Evolutionary conservation across 2,113 vertebrate genomes (phyloP).

Genomic region (Scopus umbretta): DNA sequence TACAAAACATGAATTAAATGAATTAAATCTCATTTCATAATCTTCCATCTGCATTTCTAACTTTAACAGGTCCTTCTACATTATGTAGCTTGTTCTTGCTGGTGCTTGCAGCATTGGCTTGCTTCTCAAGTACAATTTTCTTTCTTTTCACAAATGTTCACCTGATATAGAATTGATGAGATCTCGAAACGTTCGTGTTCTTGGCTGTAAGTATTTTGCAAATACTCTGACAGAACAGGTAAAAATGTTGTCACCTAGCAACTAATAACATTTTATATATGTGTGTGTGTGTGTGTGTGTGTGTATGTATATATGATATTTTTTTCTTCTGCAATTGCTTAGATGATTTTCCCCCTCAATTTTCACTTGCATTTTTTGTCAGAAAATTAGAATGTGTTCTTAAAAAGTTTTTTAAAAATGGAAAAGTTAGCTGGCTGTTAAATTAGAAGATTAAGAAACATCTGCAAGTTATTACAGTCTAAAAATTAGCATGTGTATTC

Average conservation of each 20-base stretch:
- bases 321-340: not conserved
- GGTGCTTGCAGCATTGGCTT: not conserved
- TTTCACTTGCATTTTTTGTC: not conserved
- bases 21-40: not conserved
- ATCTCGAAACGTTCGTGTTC: conserved; percentile 1
- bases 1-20: not conserved
- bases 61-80: not conserved
- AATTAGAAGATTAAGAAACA: not conserved
- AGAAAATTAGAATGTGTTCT: not conserved
- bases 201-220: conserved; percentile 27
- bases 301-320: no score
- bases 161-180: not conserved
- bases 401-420: not conserved
- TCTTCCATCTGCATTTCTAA: not conserved
- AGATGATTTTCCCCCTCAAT: not conserved
- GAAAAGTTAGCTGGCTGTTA: not conserved
- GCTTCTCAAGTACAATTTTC: not conserved
- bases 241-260: conserved; percentile 40
- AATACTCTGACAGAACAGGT: conserved; percentile 18
- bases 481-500: not conserved
- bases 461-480: not conserved
- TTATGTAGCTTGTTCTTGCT: not conserved
- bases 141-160: not conserved
- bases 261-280: not conserved
- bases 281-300: no score